Percentiles rank a stretch among this genome's conserved stretches.
Evolutionary conservation across 2,113 vertebrate genomes (phyloP).

Genomic region (Anguilla japonica): DNA sequence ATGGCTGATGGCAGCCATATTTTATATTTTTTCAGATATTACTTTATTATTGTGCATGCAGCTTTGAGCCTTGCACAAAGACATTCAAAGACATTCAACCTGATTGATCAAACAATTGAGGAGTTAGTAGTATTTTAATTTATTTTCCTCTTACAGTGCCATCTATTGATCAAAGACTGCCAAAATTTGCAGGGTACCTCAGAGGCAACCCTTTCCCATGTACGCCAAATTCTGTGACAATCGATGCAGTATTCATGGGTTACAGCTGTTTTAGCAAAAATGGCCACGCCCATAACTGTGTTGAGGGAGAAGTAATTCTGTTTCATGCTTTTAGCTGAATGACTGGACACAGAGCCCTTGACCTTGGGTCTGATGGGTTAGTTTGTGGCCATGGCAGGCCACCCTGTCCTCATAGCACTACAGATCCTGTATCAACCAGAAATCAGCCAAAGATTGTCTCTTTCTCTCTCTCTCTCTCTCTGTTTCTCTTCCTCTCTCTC

Average conservation of each 20-base stretch:
- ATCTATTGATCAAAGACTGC: slow-evolving; percentile 37
- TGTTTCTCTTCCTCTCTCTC: not conserved
- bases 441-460: not conserved
- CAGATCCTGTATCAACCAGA: not conserved
- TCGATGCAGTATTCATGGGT: not conserved
- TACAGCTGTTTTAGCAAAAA: no score
- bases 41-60: no score
- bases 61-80: no score
- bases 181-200: no score
- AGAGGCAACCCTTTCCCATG: no score
- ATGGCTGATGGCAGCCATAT: no score
- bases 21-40: no score
- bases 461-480: not conserved
- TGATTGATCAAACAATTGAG: no score
- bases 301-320: not conserved
- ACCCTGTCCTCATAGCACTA: not conserved
- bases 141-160: not conserved
- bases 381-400: not conserved
- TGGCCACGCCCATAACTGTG: not conserved
- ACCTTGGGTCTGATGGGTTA: not conserved
- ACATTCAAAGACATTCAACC: no score
- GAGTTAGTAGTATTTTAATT: no score
- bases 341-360: not conserved
- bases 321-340: slow-evolving; percentile 6
- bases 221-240: no score